These are phyloP conservation scores for Nyctalus aviator DNA, from an alignment of 2,797 vertebrate species.

Conservation along the genomic window DNA sequence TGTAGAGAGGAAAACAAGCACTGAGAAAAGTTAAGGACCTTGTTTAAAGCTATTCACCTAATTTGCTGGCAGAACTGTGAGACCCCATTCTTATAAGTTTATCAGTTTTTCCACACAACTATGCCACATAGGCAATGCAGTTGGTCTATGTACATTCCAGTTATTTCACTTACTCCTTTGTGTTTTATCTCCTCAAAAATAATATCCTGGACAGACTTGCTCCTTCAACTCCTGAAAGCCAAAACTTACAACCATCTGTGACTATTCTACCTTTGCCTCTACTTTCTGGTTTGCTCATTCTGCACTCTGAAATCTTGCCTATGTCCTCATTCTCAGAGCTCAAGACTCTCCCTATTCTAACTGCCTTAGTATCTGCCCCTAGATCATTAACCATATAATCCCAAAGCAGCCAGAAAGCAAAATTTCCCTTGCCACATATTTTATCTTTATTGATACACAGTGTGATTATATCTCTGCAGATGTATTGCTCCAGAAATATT, in stretches of 20 bases:
- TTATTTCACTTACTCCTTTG: conserved; percentile 6
- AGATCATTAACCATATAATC: conserved; percentile 55
- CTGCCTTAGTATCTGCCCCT: conserved; percentile 1
- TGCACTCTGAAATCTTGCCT: not conserved
- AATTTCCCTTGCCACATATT: conserved; percentile 79
- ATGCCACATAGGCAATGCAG: not conserved
- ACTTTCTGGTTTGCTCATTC: not conserved
- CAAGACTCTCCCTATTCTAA: conserved; percentile 27
- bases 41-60: not conserved
- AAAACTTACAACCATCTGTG: not conserved
- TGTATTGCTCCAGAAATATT: conserved; percentile 86
- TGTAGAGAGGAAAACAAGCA: conserved; percentile 3
- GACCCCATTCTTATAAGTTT: not conserved
- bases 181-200: not conserved
- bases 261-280: not conserved
- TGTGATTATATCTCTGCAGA: conserved; percentile 83
- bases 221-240: not conserved
- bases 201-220: not conserved
- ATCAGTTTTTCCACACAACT: not conserved
- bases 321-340: not conserved
- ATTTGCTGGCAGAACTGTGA: not conserved
- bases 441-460: conserved; percentile 86
- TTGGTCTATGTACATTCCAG: not conserved
- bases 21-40: not conserved
- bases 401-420: conserved; percentile 71